Evolutionary conservation across 92 coral and sea anemone genomes (phyloP).

Genomic region (Porites rus): DNA sequence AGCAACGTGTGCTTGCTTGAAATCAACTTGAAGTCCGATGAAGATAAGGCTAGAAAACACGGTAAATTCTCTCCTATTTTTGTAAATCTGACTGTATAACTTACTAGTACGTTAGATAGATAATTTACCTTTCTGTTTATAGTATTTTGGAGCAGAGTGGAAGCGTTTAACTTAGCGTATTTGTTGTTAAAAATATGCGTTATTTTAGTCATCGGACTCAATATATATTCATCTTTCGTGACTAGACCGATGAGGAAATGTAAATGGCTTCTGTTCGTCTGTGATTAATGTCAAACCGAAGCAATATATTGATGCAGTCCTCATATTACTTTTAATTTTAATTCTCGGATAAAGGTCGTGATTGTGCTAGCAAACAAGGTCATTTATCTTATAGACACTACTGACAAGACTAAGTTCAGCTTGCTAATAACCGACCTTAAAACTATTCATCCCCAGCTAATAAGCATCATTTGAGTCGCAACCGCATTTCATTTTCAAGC

Average conservation of each 20-base stretch:
- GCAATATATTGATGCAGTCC: neutral
- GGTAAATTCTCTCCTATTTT: conserved; percentile 23
- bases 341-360: neutral
- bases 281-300: neutral
- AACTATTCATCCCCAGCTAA: neutral
- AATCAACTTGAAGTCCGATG: conserved; percentile 36
- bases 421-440: neutral
- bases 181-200: conserved; percentile 42
- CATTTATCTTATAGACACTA: neutral
- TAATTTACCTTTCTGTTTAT: neutral
- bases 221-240: conserved; percentile 41
- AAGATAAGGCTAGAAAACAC: conserved; percentile 18
- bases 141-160: neutral
- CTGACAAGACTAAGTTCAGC: neutral
- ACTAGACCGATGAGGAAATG: neutral
- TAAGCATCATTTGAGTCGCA: neutral
- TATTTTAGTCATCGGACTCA: conserved; percentile 18
- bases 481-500: neutral
- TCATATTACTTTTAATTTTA: neutral
- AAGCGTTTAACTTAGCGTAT: neutral
- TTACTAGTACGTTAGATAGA: conserved; percentile 35
- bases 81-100: neutral
- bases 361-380: neutral
- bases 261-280: neutral
- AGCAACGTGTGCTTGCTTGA: conserved; percentile 45